Percentiles rank a stretch among this genome's conserved stretches.
Evolutionary conservation across 2,113 vertebrate species (phyloP).

Genomic region (Chelonoidis abingdonii): DNA sequence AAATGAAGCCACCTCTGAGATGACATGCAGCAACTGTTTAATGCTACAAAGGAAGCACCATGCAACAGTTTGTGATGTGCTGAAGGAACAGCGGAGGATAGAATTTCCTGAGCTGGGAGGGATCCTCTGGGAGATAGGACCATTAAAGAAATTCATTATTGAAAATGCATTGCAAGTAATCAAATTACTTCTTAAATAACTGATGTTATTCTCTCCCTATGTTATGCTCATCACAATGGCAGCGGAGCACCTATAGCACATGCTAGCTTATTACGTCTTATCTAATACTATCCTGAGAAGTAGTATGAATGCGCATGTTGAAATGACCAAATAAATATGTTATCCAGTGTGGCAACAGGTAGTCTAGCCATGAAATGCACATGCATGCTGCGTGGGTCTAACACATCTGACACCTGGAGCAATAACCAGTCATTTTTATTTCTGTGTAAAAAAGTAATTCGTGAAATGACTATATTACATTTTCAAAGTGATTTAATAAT

Average conservation of each 20-base stretch:
- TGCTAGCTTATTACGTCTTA: not conserved
- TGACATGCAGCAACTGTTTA: not conserved
- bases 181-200: not conserved
- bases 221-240: fast-evolving
- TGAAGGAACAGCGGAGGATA: not conserved
- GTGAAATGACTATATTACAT: not conserved
- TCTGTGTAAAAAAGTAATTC: not conserved
- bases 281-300: not conserved
- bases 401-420: not conserved
- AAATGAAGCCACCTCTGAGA: not conserved
- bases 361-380: not conserved
- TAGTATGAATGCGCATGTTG: not conserved
- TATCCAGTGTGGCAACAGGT: not conserved
- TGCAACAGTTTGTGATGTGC: not conserved
- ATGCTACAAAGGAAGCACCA: not conserved
- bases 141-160: not conserved
- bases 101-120: not conserved
- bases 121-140: not conserved
- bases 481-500: not conserved
- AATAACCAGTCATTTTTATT: not conserved
- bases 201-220: not conserved
- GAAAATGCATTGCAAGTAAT: not conserved
- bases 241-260: not conserved
- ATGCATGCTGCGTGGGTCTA: not conserved
- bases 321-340: not conserved